Evolutionary conservation across 2,113 vertebrate genomes (phyloP).

Genomic region (Diadophis punctatus): DNA sequence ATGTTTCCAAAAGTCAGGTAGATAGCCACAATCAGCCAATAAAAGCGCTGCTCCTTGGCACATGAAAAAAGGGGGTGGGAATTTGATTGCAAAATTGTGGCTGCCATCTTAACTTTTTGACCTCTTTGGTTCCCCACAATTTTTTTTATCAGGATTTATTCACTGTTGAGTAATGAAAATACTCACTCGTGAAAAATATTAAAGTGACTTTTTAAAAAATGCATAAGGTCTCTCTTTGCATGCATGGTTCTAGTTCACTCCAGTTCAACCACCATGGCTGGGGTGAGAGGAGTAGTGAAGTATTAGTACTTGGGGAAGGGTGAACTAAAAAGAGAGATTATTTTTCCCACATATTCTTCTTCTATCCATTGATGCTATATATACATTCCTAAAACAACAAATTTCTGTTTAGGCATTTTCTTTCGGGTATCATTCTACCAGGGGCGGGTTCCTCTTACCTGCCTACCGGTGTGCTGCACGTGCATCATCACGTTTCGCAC

Average conservation of each 20-base stretch:
- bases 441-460: no score
- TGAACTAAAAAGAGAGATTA: no score
- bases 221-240: neutral
- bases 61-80: neutral
- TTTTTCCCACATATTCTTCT: neutral
- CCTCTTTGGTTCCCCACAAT: neutral
- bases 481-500: no score
- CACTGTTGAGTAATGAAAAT: neutral
- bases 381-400: neutral
- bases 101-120: neutral
- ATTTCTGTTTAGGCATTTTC: neutral
- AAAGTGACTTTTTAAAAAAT: neutral
- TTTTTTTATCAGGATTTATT: neutral
- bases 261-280: neutral
- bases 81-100: neutral
- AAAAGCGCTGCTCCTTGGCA: neutral
- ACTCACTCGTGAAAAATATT: neutral
- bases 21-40: neutral
- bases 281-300: neutral
- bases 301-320: neutral
- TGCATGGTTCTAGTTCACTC: neutral
- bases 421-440: neutral
- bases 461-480: no score
- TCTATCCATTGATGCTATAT: neutral
- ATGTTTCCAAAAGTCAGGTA: neutral